Evolutionary conservation across 1,140 invertebrate genomes (phyloP), one percentile per base, ranked within the genome.

Genomic region (Drosophila ananassae): DNA sequence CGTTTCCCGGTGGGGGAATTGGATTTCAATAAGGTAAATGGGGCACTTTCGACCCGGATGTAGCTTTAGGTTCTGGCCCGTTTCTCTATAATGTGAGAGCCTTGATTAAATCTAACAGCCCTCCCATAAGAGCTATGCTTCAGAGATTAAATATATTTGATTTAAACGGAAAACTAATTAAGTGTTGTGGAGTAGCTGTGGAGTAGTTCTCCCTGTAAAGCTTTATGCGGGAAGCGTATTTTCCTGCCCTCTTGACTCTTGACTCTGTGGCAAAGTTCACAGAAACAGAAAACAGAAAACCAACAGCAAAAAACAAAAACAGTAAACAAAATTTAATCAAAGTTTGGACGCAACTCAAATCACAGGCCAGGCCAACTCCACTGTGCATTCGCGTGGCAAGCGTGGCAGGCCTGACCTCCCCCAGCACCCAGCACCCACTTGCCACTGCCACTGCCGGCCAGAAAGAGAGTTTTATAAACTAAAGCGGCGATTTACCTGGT

Each of bases 401-500:
- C 17, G 17, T 37, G 34, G 34, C 34, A n/a, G 34, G 10, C 10
- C 34, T n/a, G 8, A 8, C 46, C 3, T 1, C 13, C n/a, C 17
- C 22, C 30, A 4, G 2, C 61, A 22, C 12, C 44, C 5, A 47
- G 46, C 32, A 32, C 17, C 3, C 28, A 63, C 24, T 44, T n/a
- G 12, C 8, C 10, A 5, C n/a, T 21, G 1, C 48, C 24, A 54
- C 17, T 10, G 0, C 3, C 24, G 2, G 9, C 41, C 10, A 2
- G 10, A 30, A 4, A 5, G 13, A 48, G 12, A 39, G 34, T 48
- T 2, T 25, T 13, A 37, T 64, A 59, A 59, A 48, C 44, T 52
- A 48, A 25, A 30, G 32, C 22, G 25, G 57, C 73, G 55, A 77
- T 77, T 94, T 94, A 95, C 94, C 94, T 94, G 94, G 47, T 92